Base-by-base conservation (phyloP, 2,888 invertebrate genomes). In the Leptodirus hochenwartii region DNA sequence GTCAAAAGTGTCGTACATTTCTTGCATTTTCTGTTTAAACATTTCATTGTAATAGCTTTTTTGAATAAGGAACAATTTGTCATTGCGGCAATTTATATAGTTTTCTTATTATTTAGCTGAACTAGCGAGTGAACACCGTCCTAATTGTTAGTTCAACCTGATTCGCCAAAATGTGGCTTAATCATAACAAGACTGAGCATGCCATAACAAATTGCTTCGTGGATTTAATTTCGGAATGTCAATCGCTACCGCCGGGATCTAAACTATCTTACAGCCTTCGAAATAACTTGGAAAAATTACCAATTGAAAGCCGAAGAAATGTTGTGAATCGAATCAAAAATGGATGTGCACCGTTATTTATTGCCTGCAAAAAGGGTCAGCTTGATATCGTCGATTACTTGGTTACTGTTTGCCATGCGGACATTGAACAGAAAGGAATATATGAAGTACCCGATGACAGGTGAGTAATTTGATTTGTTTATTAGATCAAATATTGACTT, bases 331-430 rank as follows among this genome's bases (percentile, higher is more conserved):
- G 75, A 33, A 61, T 67, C 34, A 69, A 69, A 44, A 76, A 76
- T 41, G 80, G 79, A 11, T 81, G 80, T 57, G 71, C 84, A 22
- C 82, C 85, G 22, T 60, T 87, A 41, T 85, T 87, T 54, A 65
- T 75, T 38, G 77, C 77, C 4, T 70, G 72, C 49, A 71, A 75
- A 56, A 68, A 75, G 45, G 85, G 85, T 29, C 78, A 80, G 54
- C 68, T 72, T 10, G 78, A 81, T 55, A 72, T 87, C 37, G 85
- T 78, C 6, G 80, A 85, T 52, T 90, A 84, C 58, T 64, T 91
- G 22, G 69, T 88, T 38, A 70, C 68, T 33, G 69, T 72, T 32
- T 90, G 90, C 55, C 65, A 65, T 45, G 87, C 87, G 1, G 75
- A 81, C 47, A 66, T 87, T 11, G 90, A 91, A 58, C 84, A 84